phyloP scores from a whole-genome alignment of 2,113 vertebrate species.

The Peromyscus leucopus region DNA sequence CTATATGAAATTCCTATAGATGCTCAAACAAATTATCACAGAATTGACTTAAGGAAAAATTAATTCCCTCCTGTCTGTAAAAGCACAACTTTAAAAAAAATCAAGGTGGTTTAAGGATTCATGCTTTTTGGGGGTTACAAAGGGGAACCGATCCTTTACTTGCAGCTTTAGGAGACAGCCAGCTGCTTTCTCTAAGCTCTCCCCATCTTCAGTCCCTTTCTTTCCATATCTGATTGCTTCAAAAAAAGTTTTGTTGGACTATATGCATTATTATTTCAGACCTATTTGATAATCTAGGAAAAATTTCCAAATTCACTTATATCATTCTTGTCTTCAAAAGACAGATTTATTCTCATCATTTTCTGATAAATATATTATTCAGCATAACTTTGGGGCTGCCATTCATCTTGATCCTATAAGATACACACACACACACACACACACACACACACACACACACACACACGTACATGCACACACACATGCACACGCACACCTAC shows the following conservation, averaged over 20 bases:
- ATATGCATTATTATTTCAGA: neutral
- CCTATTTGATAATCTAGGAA: neutral
- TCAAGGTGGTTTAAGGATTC: fast-evolving
- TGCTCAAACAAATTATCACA: neutral
- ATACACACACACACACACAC: neutral
- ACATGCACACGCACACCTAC: no score
- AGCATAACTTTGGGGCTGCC: fast-evolving
- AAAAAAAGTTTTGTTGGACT: neutral
- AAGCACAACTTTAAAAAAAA: neutral
- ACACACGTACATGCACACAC: no score
- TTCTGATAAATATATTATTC: neutral
- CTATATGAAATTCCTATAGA: neutral
- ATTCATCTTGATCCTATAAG: neutral
- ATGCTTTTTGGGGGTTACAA: neutral
- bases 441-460: neutral
- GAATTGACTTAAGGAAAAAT: no score
- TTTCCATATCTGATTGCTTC: no score
- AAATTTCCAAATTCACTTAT: neutral
- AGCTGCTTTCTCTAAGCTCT: neutral
- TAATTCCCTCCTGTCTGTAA: neutral
- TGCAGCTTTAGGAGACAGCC: neutral
- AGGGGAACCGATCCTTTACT: fast-evolving
- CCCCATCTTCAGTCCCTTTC: neutral
- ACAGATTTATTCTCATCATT: neutral
- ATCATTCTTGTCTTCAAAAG: neutral